phyloP scores from a whole-genome alignment of 2,888 invertebrate species.

The Oligia strigilis region DNA sequence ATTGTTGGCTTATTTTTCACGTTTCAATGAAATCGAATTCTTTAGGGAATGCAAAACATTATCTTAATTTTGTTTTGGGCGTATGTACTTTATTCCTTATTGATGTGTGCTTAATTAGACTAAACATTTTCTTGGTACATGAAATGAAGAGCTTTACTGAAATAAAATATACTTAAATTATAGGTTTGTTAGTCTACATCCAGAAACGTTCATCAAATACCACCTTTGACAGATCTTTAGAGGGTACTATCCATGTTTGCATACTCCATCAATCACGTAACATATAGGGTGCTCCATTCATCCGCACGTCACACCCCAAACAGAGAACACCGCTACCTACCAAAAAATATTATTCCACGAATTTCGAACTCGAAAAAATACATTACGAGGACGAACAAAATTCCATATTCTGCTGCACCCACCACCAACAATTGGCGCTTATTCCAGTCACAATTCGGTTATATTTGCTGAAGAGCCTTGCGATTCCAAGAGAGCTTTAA shows the following conservation, averaged over 20 bases:
- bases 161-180: not conserved
- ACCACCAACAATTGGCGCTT: slow-evolving; percentile 82
- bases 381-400: slow-evolving; percentile 58
- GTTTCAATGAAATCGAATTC: not conserved
- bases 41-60: not conserved
- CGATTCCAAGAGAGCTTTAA: slow-evolving; percentile 83
- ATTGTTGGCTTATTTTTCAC: not conserved
- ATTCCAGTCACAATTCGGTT: slow-evolving; percentile 89
- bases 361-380: slow-evolving; percentile 56
- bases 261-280: slow-evolving; percentile 20
- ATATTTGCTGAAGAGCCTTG: slow-evolving; percentile 88
- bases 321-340: slow-evolving; percentile 22
- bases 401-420: slow-evolving; percentile 74
- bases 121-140: not conserved
- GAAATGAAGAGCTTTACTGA: not conserved
- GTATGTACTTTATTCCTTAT: not conserved
- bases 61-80: not conserved
- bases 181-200: not conserved
- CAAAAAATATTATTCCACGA: slow-evolving; percentile 52
- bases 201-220: not conserved
- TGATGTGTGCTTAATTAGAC: not conserved
- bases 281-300: slow-evolving; percentile 18
- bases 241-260: not conserved
- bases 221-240: not conserved
- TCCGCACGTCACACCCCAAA: slow-evolving; percentile 13